These are phyloP conservation scores for Epinephelus lanceolatus DNA, from an alignment of 2,113 vertebrate genomes.

Conservation along the genomic window DNA sequence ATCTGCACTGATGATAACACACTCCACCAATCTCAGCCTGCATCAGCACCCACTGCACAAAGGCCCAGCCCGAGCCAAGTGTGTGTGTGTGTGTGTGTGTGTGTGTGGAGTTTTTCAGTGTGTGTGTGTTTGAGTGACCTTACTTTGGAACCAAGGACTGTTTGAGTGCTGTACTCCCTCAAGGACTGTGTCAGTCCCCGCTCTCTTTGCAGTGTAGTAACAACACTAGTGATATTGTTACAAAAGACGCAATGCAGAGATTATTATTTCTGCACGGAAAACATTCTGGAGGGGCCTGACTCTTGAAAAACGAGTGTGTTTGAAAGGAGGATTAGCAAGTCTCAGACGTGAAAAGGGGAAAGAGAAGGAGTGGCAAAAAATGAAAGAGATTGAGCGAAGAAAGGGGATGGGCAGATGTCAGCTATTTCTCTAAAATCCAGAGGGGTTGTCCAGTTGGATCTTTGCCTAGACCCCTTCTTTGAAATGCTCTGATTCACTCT, in stretches of 20 bases:
- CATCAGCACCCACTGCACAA: conserved; percentile 59
- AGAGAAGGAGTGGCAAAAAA: conserved; percentile 49
- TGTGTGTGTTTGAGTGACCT: conserved; percentile 56
- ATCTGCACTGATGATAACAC: conserved; percentile 71
- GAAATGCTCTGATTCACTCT: conserved; percentile 67
- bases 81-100: conserved; percentile 19
- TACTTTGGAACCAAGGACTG: conserved; percentile 60
- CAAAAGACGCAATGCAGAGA: conserved; percentile 44
- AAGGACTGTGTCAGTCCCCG: conserved; percentile 39
- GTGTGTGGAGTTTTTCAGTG: background rate
- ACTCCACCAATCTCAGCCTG: conserved; percentile 57
- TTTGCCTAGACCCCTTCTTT: conserved; percentile 69
- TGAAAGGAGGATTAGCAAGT: conserved; percentile 70
- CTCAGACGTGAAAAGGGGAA: conserved; percentile 64
- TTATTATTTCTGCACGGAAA: conserved; percentile 35
- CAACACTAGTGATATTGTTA: conserved; percentile 18
- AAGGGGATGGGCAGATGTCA: conserved; percentile 77
- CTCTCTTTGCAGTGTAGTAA: conserved; percentile 12
- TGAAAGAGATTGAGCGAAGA: conserved; percentile 46
- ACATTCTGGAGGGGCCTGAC: conserved; percentile 8
- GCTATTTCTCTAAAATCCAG: conserved; percentile 74
- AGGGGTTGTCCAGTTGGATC: conserved; percentile 71
- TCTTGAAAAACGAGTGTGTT: conserved; percentile 37
- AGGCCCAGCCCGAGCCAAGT: conserved; percentile 37
- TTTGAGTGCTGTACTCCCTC: conserved; percentile 43